phyloP scores from a whole-genome alignment of 2,113 vertebrate species.

The Acanthochromis polyacanthus region DNA sequence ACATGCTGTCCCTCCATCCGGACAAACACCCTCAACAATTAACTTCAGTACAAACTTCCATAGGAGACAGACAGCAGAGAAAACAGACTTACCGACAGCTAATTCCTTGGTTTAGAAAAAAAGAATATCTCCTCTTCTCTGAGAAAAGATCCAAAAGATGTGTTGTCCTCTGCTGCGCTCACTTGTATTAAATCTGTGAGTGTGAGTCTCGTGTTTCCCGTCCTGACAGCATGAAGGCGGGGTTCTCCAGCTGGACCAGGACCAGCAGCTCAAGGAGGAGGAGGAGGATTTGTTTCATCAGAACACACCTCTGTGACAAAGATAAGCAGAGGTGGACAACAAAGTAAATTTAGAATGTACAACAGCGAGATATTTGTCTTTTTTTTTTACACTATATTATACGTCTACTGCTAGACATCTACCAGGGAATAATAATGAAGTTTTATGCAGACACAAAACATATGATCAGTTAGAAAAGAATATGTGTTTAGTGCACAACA shows the following conservation, averaged over 20 bases:
- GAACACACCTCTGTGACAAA: constrained; percentile 23
- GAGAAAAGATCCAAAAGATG: neutral
- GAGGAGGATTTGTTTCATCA: constrained; percentile 16
- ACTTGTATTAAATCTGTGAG: neutral
- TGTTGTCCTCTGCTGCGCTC: constrained; percentile 8
- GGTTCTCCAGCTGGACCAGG: constrained; percentile 24
- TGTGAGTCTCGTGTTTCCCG: constrained; percentile 17
- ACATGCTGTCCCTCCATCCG: neutral
- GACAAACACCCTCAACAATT: too few relatives aligned
- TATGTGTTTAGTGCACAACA: too few relatives aligned
- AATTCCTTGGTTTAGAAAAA: neutral
- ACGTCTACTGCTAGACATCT: too few relatives aligned
- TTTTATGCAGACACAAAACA: too few relatives aligned
- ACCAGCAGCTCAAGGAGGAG: constrained; percentile 32
- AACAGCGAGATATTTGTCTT: too few relatives aligned
- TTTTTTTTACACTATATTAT: too few relatives aligned
- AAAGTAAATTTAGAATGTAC: too few relatives aligned
- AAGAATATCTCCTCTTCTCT: too few relatives aligned
- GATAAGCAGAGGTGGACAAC: too few relatives aligned
- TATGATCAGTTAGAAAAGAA: too few relatives aligned
- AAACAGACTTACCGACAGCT: constrained; percentile 18
- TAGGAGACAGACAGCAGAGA: neutral
- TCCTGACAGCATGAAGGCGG: constrained; percentile 47
- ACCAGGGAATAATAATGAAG: too few relatives aligned
- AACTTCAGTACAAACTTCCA: too few relatives aligned